phyloP scores from a whole-genome alignment of 2,888 invertebrate species.

The Tridacna gigas region DNA sequence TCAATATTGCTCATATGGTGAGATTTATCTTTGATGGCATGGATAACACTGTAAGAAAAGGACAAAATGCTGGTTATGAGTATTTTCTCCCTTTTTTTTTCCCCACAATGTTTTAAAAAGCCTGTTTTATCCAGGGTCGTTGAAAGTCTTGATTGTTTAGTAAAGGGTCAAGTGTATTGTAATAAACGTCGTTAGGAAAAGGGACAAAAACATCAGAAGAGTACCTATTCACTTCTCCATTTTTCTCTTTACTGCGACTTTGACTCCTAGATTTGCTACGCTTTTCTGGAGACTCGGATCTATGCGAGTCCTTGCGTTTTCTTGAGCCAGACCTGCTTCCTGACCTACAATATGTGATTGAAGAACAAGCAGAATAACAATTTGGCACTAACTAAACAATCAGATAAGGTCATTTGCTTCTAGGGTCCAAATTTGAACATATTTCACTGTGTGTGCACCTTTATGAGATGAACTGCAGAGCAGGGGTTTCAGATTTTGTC shows the following conservation, averaged over 20 bases:
- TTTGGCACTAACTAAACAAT: not conserved
- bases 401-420: too few species aligned
- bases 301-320: slow-evolving; percentile 41
- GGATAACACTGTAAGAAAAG: too few species aligned
- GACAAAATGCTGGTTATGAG: too few species aligned
- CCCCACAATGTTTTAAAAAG: not conserved
- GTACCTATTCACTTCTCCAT: slow-evolving; percentile 44
- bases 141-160: not conserved
- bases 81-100: too few species aligned
- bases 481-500: too few species aligned
- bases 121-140: not conserved
- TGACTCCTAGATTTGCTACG: slow-evolving; percentile 33
- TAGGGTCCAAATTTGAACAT: too few species aligned
- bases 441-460: too few species aligned
- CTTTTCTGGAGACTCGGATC: slow-evolving; percentile 29
- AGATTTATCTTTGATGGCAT: too few species aligned
- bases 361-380: not conserved
- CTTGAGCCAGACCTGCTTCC: slow-evolving; percentile 29
- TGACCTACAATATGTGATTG: slow-evolving; percentile 5
- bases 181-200: too few species aligned
- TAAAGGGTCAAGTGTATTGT: not conserved
- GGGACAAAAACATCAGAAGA: not conserved
- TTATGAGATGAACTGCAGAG: too few species aligned
- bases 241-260: slow-evolving; percentile 37
- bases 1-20: too few species aligned